Percentiles rank a stretch among this genome's conserved stretches.
phyloP scores from a whole-genome alignment of 2,888 invertebrate genomes.

The Phaedon cochleariae region DNA sequence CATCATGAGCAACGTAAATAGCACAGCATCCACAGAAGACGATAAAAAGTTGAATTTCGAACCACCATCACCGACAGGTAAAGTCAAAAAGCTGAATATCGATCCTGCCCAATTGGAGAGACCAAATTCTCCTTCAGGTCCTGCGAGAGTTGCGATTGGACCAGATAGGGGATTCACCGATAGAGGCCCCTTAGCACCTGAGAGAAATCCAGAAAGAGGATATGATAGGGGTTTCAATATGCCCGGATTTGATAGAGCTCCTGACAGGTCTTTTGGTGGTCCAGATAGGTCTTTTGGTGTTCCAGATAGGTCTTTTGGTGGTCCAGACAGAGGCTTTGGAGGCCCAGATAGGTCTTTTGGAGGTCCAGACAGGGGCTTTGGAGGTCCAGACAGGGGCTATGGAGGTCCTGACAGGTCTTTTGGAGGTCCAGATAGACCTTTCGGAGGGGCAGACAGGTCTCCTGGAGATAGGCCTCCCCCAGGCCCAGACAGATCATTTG shows the following conservation, averaged over 20 bases:
- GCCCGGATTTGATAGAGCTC: too few relatives aligned
- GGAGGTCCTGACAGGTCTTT: neutral
- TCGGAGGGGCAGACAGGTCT: neutral
- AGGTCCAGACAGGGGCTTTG: neutral
- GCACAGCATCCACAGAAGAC: conserved; percentile 19
- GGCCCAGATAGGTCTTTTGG: neutral
- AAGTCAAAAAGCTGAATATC: conserved; percentile 22
- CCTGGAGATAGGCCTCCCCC: neutral
- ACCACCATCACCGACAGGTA: conserved; percentile 21
- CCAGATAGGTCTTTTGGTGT: neutral
- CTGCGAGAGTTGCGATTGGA: neutral
- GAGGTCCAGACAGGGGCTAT: neutral
- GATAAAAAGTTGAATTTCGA: conserved; percentile 29
- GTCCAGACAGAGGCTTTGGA: conserved; percentile 7
- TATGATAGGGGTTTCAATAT: neutral
- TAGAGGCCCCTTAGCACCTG: neutral
- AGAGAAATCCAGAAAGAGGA: conserved; percentile 14
- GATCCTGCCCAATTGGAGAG: conserved; percentile 22
- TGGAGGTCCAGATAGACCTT: neutral
- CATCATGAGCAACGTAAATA: conserved; percentile 52
- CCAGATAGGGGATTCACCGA: neutral
- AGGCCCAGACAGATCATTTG: conserved; percentile 10
- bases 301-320: conserved; percentile 6
- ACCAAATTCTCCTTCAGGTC: neutral
- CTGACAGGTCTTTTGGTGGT: neutral